These are phyloP conservation scores for Trisateles emortualis DNA, from an alignment of 2,888 invertebrate species.

Conservation along the genomic window DNA sequence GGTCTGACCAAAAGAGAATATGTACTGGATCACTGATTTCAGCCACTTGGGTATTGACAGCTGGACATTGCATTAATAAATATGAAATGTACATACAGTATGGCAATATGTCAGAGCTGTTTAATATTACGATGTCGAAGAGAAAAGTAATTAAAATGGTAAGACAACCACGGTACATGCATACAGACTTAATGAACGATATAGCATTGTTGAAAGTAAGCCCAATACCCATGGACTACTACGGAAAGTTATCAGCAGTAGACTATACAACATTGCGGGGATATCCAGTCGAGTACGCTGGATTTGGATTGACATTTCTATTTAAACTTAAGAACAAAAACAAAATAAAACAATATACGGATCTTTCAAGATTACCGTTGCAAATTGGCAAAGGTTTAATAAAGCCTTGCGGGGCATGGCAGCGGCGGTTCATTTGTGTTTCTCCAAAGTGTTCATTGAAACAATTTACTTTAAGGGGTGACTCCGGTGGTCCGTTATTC, in stretches of 20 bases:
- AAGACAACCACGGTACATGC: not conserved
- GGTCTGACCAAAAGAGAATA: not conserved
- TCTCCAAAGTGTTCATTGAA: not conserved
- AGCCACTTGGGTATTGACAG: not conserved
- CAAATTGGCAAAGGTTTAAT: conserved; percentile 1
- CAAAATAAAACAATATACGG: not conserved
- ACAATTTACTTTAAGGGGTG: not conserved
- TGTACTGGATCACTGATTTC: conserved; percentile 3
- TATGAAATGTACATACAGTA: not conserved
- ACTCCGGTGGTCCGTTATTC: conserved; percentile 6
- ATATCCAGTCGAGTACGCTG: conserved; percentile 3
- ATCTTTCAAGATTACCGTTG: not conserved
- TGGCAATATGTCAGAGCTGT: too few relatives aligned
- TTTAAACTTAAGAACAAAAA: not conserved
- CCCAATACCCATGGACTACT: not conserved
- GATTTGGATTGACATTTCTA: not conserved
- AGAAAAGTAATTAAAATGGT: not conserved
- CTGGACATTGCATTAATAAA: not conserved
- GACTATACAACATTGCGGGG: conserved; percentile 3
- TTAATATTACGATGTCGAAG: not conserved
- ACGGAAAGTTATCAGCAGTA: conserved; percentile 1
- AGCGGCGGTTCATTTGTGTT: not conserved
- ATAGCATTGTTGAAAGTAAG: not conserved
- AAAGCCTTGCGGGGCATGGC: not conserved
- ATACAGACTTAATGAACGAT: not conserved